phyloP scores from a whole-genome alignment of 2,888 invertebrate genomes.

The Parnassius mnemosyne region DNA sequence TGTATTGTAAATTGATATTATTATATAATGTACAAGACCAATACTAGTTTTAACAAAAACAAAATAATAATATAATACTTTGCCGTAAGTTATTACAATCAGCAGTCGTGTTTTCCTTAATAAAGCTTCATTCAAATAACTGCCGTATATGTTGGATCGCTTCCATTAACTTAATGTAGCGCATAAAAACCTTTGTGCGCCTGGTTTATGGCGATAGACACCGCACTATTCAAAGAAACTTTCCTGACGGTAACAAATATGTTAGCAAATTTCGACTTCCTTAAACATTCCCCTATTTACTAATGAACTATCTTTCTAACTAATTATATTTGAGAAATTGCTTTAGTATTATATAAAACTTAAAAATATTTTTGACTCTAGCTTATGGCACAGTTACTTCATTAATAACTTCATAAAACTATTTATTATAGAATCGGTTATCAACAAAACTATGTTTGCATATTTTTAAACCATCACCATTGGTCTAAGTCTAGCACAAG shows the following conservation, averaged over 20 bases:
- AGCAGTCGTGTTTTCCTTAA: slow-evolving; percentile 18
- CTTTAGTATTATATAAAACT: not conserved
- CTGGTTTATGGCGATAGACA: slow-evolving; percentile 59
- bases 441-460: no score
- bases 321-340: not conserved
- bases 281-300: slow-evolving; percentile 12
- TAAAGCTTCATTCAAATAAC: slow-evolving; percentile 49
- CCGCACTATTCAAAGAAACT: slow-evolving; percentile 41
- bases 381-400: no score
- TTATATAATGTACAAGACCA: no score
- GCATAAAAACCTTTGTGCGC: slow-evolving; percentile 72
- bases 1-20: no score
- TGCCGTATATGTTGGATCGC: slow-evolving; percentile 57
- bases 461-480: no score
- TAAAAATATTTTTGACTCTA: no score
- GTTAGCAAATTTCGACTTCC: slow-evolving; percentile 53
- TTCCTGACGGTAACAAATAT: slow-evolving; percentile 32
- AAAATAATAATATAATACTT: no score
- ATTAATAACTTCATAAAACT: no score
- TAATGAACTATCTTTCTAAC: not conserved
- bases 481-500: no score
- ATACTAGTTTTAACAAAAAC: no score
- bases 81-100: no score
- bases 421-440: no score
- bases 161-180: slow-evolving; percentile 69